Percentiles rank a stretch among this genome's conserved stretches.
Evolutionary conservation across 2,888 invertebrate genomes (phyloP).

Genomic region (Apantesis nais): DNA sequence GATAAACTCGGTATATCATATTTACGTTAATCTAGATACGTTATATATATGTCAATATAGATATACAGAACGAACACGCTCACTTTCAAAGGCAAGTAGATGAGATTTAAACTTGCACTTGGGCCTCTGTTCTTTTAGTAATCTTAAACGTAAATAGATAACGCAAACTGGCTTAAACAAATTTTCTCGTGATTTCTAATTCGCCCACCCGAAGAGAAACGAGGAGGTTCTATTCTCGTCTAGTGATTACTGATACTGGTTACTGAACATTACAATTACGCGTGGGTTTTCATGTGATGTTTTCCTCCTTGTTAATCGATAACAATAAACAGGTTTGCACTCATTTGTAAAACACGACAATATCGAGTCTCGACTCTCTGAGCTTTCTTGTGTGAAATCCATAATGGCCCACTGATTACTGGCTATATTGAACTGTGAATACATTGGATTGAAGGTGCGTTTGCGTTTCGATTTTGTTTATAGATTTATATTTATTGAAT

Average conservation of each 20-base stretch:
- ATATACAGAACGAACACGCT: too few relatives aligned
- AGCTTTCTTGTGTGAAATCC: conserved; percentile 36
- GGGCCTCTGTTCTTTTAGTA: neutral
- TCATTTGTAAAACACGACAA: conserved; percentile 22
- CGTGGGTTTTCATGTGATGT: conserved; percentile 27
- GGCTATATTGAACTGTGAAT: conserved; percentile 25
- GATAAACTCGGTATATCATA: too few relatives aligned
- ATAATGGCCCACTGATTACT: conserved; percentile 39
- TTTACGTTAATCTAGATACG: too few relatives aligned
- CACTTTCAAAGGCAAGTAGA: too few relatives aligned
- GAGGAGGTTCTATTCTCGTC: conserved; percentile 1
- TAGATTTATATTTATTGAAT: too few relatives aligned
- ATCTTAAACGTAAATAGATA: neutral
- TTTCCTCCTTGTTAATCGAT: conserved; percentile 25
- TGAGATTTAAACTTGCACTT: neutral
- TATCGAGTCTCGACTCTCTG: conserved; percentile 13
- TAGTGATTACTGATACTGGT: conserved; percentile 11
- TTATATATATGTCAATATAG: too few relatives aligned
- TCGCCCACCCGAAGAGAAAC: conserved; percentile 5
- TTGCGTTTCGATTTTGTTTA: too few relatives aligned
- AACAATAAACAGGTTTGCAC: conserved; percentile 20
- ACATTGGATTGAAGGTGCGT: too few relatives aligned
- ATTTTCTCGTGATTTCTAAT: neutral
- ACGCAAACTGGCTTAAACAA: neutral
- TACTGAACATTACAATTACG: conserved; percentile 25